Conservation (phyloP, 2,888 invertebrate species). For the Pheosia tremula region DNA sequence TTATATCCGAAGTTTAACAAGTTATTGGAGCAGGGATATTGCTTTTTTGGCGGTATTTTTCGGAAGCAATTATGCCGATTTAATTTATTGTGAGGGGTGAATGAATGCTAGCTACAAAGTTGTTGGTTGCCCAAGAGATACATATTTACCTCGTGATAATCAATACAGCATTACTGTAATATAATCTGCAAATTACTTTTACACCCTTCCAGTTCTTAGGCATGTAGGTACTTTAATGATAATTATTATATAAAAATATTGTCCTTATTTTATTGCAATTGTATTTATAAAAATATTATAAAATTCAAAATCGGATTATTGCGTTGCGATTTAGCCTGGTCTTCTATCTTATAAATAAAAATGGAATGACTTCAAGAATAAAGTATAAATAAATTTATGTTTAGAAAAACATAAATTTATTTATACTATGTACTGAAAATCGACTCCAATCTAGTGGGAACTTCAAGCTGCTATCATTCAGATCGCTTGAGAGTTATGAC, state of each 20-base stretch:
- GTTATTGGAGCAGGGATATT: slow-evolving; percentile 17
- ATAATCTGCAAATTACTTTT: too few relatives aligned
- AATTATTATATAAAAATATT: too few relatives aligned
- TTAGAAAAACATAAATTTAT: background rate
- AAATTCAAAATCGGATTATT: too few relatives aligned
- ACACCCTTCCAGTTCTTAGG: too few relatives aligned
- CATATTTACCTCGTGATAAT: too few relatives aligned
- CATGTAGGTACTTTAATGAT: too few relatives aligned
- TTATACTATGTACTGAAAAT: background rate
- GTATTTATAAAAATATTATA: too few relatives aligned
- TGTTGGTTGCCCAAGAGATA: too few relatives aligned
- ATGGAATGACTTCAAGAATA: background rate
- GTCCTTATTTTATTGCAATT: too few relatives aligned
- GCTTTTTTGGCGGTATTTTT: slow-evolving; percentile 6
- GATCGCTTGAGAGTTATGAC: slow-evolving; percentile 4
- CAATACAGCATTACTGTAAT: too few relatives aligned
- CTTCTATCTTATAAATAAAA: too few relatives aligned
- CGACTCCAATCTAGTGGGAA: background rate
- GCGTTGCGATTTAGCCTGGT: too few relatives aligned
- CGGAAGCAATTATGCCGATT: background rate
- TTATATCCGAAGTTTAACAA: slow-evolving; percentile 28
- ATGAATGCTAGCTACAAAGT: background rate
- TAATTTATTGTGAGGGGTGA: background rate
- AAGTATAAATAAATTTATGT: background rate
- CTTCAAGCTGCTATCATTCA: background rate